Evolutionary conservation across 2,797 vertebrate genomes (phyloP).

Genomic region (Halcyon leucocephala): DNA sequence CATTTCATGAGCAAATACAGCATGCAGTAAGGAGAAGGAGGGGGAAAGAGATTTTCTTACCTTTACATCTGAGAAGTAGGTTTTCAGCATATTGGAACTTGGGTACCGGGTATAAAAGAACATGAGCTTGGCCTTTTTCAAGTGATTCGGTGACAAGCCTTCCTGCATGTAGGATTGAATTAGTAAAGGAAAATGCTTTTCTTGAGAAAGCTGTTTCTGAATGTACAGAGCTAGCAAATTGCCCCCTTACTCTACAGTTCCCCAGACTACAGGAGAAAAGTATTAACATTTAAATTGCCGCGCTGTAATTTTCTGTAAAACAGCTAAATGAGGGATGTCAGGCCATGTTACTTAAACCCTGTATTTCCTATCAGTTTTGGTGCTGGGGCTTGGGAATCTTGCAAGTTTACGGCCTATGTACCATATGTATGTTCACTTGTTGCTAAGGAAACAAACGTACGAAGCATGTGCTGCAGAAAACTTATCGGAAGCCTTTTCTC

Average conservation of each 20-base stretch:
- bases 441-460: constrained; percentile 76
- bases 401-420: background rate
- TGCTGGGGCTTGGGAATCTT: background rate
- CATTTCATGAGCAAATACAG: background rate
- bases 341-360: background rate
- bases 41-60: constrained; percentile 79
- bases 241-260: background rate
- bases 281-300: background rate
- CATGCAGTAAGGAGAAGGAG: background rate
- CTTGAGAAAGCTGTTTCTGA: constrained; percentile 8
- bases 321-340: background rate
- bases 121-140: constrained; percentile 99
- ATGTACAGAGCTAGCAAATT: background rate
- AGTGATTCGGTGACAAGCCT: constrained; percentile 96
- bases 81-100: constrained; percentile 99
- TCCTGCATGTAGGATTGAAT: constrained; percentile 94
- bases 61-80: constrained; percentile 99
- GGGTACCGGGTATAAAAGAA: constrained; percentile 99
- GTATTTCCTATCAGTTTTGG: background rate
- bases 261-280: background rate
- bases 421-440: constrained; percentile 72
- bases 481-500: constrained; percentile 8
- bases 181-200: constrained; percentile 86
- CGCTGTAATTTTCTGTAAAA: background rate
- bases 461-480: background rate